These are phyloP conservation scores for Calidris pygmaea DNA, from an alignment of 2,113 vertebrate species.

Conservation along the genomic window DNA sequence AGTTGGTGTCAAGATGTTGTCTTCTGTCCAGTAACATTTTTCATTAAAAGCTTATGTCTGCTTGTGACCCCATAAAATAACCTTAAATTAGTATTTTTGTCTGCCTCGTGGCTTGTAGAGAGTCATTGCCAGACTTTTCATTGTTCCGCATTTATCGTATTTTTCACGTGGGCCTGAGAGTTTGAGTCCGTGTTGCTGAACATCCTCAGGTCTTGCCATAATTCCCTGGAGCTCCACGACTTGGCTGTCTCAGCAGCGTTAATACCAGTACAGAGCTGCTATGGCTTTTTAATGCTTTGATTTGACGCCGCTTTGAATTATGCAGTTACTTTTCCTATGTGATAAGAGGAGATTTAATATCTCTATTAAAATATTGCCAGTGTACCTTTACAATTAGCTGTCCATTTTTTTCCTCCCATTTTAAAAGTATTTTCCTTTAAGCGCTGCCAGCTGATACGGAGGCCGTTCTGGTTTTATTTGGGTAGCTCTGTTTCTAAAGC, in stretches of 20 bases:
- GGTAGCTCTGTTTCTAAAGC: neutral
- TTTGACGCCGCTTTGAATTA: neutral
- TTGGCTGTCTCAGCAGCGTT: rapidly evolving
- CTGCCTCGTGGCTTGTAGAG: neutral
- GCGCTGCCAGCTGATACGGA: neutral
- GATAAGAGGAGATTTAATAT: conserved; percentile 26
- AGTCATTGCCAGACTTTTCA: neutral
- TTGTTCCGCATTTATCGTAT: neutral
- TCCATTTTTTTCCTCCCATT: neutral
- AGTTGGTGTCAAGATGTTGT: neutral
- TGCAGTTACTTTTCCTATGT: neutral
- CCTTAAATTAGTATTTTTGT: neutral
- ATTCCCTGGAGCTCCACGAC: rapidly evolving
- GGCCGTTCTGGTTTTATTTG: neutral
- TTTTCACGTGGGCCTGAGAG: neutral
- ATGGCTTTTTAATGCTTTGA: neutral
- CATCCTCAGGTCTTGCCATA: neutral
- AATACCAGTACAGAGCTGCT: neutral
- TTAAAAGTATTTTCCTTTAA: neutral
- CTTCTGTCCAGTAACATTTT: neutral
- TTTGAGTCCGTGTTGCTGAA: rapidly evolving
- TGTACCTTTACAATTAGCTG: conserved; percentile 25
- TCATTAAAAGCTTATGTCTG: neutral
- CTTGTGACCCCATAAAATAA: neutral
- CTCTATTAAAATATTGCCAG: neutral